Percentiles rank a stretch among this genome's conserved stretches.
Conservation (phyloP, 2,888 invertebrate genomes). For the Anarsia innoxiella region DNA sequence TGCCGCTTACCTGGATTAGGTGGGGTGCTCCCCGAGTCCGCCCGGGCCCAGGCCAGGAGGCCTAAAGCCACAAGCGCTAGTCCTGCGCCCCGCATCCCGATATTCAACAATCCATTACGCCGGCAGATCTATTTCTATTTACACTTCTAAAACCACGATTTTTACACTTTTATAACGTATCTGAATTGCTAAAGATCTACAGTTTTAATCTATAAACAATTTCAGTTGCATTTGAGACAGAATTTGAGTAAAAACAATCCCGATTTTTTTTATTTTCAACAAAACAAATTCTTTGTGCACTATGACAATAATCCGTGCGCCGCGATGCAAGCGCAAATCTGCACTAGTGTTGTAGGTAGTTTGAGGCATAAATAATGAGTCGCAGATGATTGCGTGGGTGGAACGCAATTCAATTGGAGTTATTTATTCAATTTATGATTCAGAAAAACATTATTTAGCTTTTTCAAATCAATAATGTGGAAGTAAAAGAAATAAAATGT, state of each 20-base stretch:
- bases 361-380: no score
- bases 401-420: no score
- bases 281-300: neutral
- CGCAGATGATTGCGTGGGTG: no score
- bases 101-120: neutral
- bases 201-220: neutral
- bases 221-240: neutral
- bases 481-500: no score
- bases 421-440: no score
- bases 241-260: neutral
- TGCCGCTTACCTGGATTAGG: neutral
- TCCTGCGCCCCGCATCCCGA: neutral
- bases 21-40: neutral
- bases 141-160: no score
- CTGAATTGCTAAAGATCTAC: no score
- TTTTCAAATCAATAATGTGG: no score
- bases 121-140: slow-evolving; percentile 1
- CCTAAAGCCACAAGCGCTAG: neutral
- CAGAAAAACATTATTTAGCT: no score
- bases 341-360: neutral
- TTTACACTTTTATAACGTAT: no score
- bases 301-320: neutral
- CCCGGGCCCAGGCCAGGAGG: neutral
- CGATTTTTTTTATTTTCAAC: no score
- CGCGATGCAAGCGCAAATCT: neutral